Conservation (phyloP, 2,797 vertebrate species). For the Peromyscus attwateri region DNA sequence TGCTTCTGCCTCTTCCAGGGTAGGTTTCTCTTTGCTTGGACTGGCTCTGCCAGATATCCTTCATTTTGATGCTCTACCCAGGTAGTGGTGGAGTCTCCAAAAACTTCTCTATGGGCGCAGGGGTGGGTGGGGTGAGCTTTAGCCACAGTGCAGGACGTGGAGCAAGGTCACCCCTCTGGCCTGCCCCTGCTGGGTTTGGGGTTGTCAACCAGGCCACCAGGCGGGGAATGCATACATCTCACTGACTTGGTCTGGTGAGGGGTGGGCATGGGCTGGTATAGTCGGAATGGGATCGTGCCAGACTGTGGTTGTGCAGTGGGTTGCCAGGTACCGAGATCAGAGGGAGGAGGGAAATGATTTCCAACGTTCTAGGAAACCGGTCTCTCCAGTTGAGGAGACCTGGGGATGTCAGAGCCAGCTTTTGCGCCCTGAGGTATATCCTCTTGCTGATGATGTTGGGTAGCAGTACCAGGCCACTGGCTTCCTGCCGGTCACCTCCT, state of each 20-base stretch:
- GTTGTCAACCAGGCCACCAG: neutral
- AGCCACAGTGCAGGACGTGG: neutral
- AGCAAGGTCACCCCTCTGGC: neutral
- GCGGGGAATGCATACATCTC: neutral
- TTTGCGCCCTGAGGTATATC: neutral
- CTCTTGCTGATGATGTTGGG: neutral
- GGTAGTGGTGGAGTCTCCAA: neutral
- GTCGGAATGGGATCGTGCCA: neutral
- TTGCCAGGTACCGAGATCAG: neutral
- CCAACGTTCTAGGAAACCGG: neutral
- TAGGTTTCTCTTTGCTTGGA: neutral
- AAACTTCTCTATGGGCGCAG: neutral
- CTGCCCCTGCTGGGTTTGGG: neutral
- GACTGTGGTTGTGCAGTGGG: neutral
- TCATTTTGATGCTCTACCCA: neutral
- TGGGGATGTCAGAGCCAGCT: neutral
- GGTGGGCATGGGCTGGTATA: neutral
- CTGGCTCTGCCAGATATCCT: neutral
- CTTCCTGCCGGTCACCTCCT: neutral
- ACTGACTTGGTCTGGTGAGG: neutral
- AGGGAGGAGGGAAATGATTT: neutral
- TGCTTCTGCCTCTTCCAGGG: neutral
- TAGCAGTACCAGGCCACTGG: neutral
- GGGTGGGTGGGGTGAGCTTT: rapidly evolving
- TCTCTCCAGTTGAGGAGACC: neutral